These are phyloP conservation scores for Channa striata DNA, from an alignment of 2,797 vertebrate genomes.

Conservation along the genomic window DNA sequence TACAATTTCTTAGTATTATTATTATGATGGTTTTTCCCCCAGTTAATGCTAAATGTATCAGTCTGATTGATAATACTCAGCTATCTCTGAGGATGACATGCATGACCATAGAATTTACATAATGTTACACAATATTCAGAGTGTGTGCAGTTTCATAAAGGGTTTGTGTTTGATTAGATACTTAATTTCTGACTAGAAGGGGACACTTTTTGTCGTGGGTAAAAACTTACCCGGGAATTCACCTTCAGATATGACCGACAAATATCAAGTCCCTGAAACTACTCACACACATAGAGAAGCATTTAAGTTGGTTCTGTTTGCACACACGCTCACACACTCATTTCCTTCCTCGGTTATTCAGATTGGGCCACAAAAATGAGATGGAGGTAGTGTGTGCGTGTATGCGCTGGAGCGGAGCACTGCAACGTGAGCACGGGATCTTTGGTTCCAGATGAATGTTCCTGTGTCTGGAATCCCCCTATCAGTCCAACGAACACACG, in stretches of 20 bases:
- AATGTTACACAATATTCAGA: conserved; percentile 37
- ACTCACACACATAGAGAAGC: conserved; percentile 7
- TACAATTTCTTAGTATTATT: conserved; percentile 16
- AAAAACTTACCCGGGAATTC: conserved; percentile 66
- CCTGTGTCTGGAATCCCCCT: conserved; percentile 82
- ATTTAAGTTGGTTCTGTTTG: conserved; percentile 35
- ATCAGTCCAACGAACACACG: conserved; percentile 62
- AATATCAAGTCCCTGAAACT: conserved; percentile 47
- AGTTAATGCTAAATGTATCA: conserved; percentile 22
- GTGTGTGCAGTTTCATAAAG: conserved; percentile 41
- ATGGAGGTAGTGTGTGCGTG: background rate
- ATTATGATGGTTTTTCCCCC: conserved; percentile 7
- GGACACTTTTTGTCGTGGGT: conserved; percentile 32
- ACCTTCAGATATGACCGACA: conserved; percentile 57
- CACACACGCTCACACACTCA: conserved; percentile 50
- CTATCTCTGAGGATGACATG: conserved; percentile 11
- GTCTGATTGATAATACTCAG: conserved; percentile 17
- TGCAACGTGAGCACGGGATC: conserved; percentile 68
- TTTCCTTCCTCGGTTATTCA: conserved; percentile 66
- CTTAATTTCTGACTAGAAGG: conserved; percentile 49
- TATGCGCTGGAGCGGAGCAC: conserved; percentile 24
- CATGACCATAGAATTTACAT: conserved; percentile 32
- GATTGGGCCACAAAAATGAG: conserved; percentile 53
- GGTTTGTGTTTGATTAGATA: conserved; percentile 25
- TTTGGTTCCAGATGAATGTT: conserved; percentile 75